Base-by-base conservation (phyloP, 2,113 vertebrate species). In the Hippocampus comes region DNA sequence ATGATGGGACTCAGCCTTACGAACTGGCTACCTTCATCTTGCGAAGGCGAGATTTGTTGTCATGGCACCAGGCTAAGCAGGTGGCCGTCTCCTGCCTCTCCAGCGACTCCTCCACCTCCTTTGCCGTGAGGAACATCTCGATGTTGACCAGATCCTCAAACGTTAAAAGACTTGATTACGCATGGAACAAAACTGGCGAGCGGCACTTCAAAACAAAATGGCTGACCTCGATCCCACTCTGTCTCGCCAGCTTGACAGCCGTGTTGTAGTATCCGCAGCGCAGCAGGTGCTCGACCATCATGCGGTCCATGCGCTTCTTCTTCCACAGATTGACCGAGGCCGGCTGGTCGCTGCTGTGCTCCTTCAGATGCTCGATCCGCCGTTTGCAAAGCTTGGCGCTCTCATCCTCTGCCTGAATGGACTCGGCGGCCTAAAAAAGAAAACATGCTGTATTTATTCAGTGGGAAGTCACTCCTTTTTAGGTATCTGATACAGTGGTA, bases 61-160 rank as follows among this genome's bases (percentile, higher is more conserved):
- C 97, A 15, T 99, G 97, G 89, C 97, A 99, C 97, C 97, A 99
- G 76, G 97, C 96, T 83, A 99, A 87, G 87, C 97, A 99, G 53
- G 97, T 99, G 84, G 95, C 95, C 0, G 97, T 99, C 89, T 99
- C 97, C 66, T 98, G 96, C 85, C 96, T 93, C 90, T 98, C 97
- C 88, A 99, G 91, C 63, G 97, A 99, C 82, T 99, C 97, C 71
- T 99, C 97, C 61, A 99, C 97, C 90, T 99, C 97, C 80, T 99
- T 99, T 73, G 97, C 97, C 64, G 97, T 99, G 81, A 99, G 93
- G 88, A 99, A 99, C 97, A 99, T 99, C 90, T 99, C 97, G 71
- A 99, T 99, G 89, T 99, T 99, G 86, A 99, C 97, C 80, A 99
- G 89, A 78, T 99, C 97, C 97, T 99, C 60, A 51, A 64, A 61